Percentiles rank a stretch among this genome's conserved stretches.
These are phyloP conservation scores for Beris morrisii DNA, from an alignment of 2,888 invertebrate genomes.

Conservation along the genomic window DNA sequence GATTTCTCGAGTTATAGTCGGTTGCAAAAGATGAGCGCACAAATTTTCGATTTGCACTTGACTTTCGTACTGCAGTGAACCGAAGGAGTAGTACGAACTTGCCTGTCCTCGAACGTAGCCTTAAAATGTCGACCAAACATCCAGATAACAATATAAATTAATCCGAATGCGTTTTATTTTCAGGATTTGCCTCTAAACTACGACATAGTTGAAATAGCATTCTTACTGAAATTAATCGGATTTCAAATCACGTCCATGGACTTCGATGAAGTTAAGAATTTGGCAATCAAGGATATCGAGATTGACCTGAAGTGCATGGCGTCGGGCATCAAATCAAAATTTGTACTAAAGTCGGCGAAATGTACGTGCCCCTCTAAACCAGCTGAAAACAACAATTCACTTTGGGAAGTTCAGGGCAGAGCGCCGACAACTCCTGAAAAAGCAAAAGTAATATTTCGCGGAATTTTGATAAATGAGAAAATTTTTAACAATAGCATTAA, in stretches of 20 bases:
- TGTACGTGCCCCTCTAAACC: slow-evolving; percentile 38
- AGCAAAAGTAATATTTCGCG: slow-evolving; percentile 16
- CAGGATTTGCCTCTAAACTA: slow-evolving; percentile 27
- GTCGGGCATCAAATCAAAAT: slow-evolving; percentile 36
- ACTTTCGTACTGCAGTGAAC: too few relatives aligned
- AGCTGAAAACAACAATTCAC: slow-evolving; percentile 38
- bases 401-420: slow-evolving; percentile 40
- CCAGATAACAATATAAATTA: too few relatives aligned
- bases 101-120: too few relatives aligned
- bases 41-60: too few relatives aligned
- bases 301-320: slow-evolving; percentile 35
- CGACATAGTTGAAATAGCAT: slow-evolving; percentile 37
- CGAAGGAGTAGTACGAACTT: too few relatives aligned
- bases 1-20: too few relatives aligned
- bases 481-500: not conserved
- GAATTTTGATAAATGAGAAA: not conserved
- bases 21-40: too few relatives aligned
- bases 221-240: slow-evolving; percentile 38
- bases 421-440: slow-evolving; percentile 32
- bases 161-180: not conserved
- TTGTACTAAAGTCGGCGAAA: slow-evolving; percentile 25
- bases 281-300: slow-evolving; percentile 30
- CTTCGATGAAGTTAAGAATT: slow-evolving; percentile 19
- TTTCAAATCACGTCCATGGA: slow-evolving; percentile 37
- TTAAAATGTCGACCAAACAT: too few relatives aligned